Evolutionary conservation across 1,140 invertebrate species (phyloP).

Genomic region (Aleiodes sp.): DNA sequence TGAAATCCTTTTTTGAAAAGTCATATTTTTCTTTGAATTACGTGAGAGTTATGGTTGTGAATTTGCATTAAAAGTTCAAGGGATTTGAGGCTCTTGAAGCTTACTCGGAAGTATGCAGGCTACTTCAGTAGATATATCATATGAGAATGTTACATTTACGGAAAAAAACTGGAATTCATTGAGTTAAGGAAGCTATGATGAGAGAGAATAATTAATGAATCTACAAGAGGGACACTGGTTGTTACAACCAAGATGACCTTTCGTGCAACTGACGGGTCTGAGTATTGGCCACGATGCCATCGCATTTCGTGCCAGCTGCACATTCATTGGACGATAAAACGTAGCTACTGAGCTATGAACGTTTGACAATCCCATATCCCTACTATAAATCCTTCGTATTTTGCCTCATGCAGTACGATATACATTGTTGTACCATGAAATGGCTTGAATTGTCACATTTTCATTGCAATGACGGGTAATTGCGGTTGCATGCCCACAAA

Average conservation of each 20-base stretch:
- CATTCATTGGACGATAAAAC: slow-evolving; percentile 12
- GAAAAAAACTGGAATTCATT: no score
- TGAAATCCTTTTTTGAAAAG: not conserved
- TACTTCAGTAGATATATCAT: not conserved
- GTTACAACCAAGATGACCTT: not conserved
- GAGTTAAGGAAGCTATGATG: no score
- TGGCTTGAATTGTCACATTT: slow-evolving; percentile 4
- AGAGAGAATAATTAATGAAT: no score
- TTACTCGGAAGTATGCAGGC: not conserved
- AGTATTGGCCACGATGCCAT: not conserved
- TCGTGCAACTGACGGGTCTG: not conserved
- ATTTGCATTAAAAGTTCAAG: slow-evolving; percentile 10
- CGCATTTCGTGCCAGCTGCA: slow-evolving; percentile 7
- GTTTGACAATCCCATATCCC: not conserved
- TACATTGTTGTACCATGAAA: not conserved
- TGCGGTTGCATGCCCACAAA: not conserved
- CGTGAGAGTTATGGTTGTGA: not conserved
- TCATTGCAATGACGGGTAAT: not conserved
- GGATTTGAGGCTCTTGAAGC: not conserved
- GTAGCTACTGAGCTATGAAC: slow-evolving; percentile 3
- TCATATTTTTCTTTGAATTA: not conserved
- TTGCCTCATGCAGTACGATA: not conserved
- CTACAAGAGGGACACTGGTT: no score
- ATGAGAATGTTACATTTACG: no score
- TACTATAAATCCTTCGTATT: not conserved